A percentile compares a stretch with the other conserved stretches of the same genome.
phyloP scores from a whole-genome alignment of 2,888 invertebrate species.

The Cataglyphis cursor region DNA sequence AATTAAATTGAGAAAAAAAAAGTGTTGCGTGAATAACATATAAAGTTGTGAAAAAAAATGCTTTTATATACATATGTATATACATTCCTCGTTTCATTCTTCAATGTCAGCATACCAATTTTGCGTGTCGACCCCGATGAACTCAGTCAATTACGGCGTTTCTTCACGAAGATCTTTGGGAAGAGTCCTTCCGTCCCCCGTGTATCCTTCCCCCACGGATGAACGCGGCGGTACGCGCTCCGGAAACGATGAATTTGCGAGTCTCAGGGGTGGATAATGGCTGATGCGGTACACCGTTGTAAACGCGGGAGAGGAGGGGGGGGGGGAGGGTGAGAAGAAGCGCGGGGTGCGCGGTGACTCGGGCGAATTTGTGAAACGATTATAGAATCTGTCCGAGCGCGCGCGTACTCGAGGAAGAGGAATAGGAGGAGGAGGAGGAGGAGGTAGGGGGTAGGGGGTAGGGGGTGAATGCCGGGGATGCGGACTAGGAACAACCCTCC shows the following conservation, averaged over 20 bases:
- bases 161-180: constrained; percentile 41
- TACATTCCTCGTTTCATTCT: neutral
- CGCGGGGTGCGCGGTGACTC: constrained; percentile 58
- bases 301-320: neutral
- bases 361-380: constrained; percentile 74
- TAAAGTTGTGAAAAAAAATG: too few species aligned
- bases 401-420: constrained; percentile 36
- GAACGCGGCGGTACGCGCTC: constrained; percentile 43
- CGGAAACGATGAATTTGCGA: constrained; percentile 72
- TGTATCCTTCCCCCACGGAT: constrained; percentile 15
- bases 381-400: constrained; percentile 67
- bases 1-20: too few species aligned
- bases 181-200: constrained; percentile 16
- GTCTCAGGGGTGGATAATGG: constrained; percentile 59
- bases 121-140: constrained; percentile 17
- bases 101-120: constrained; percentile 23
- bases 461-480: constrained; percentile 7
- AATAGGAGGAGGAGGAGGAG: neutral
- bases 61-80: neutral
- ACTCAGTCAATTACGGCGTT: constrained; percentile 44
- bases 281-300: constrained; percentile 57
- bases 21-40: too few species aligned
- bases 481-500: constrained; percentile 35
- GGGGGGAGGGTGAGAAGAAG: neutral
- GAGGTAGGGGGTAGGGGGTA: neutral